phyloP scores from a whole-genome alignment of 2,113 vertebrate genomes.

The Grus americana region DNA sequence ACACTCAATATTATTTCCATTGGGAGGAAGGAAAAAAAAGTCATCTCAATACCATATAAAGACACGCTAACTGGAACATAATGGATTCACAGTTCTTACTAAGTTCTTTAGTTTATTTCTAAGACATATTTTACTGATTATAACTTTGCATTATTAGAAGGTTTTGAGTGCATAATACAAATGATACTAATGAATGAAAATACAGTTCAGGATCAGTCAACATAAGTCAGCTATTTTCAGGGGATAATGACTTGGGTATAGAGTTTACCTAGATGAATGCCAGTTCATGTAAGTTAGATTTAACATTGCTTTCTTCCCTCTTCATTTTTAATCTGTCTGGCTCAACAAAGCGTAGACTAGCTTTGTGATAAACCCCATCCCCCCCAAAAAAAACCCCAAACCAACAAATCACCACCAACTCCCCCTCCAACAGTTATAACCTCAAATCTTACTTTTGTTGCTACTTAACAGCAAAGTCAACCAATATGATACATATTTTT shows the following conservation, averaged over 20 bases:
- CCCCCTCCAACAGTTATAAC: neutral
- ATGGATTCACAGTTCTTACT: neutral
- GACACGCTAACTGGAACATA: neutral
- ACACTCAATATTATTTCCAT: neutral
- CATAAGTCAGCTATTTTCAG: neutral
- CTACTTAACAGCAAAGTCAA: slow-evolving; percentile 45
- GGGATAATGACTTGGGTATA: neutral
- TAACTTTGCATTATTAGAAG: neutral
- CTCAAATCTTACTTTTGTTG: slow-evolving; percentile 12
- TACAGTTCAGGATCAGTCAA: neutral
- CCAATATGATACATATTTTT: neutral
- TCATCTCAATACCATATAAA: neutral
- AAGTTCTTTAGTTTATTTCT: neutral
- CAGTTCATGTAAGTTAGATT: neutral
- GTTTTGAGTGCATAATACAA: neutral
- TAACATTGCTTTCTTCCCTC: neutral
- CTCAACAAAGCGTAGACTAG: neutral
- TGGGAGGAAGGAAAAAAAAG: neutral
- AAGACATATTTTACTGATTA: neutral
- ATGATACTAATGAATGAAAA: neutral
- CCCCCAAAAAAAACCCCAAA: neutral
- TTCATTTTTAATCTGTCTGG: neutral
- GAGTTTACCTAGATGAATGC: neutral
- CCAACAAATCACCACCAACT: neutral
- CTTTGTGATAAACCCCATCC: neutral